A percentile compares a stretch with the other conserved stretches of the same genome.
Evolutionary conservation across 2,113 vertebrate species (phyloP).

Genomic region (Varanus salvator): DNA sequence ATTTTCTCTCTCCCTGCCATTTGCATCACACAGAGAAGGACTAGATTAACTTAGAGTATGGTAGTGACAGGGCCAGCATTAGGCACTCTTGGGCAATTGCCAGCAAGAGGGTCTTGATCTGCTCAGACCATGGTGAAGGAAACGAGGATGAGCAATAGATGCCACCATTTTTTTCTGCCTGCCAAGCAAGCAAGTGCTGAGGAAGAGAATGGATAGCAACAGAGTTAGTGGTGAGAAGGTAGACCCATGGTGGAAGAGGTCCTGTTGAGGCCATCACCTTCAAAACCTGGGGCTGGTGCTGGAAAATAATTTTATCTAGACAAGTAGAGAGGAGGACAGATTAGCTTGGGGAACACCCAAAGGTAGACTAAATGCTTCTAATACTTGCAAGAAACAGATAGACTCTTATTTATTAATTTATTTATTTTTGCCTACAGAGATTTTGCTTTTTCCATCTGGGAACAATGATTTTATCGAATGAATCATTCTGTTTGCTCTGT

Average conservation of each 20-base stretch:
- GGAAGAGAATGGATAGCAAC: too few relatives aligned
- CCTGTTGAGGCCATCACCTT: too few relatives aligned
- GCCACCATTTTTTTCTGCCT: too few relatives aligned
- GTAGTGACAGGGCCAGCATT: too few relatives aligned
- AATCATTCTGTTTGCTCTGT: background rate
- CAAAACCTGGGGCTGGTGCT: background rate
- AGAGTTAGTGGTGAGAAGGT: background rate
- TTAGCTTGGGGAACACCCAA: background rate
- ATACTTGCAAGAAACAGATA: background rate
- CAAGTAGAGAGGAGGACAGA: background rate
- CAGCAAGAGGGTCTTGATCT: background rate
- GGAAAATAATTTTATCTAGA: background rate
- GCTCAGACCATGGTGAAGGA: too few relatives aligned
- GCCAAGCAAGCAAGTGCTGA: too few relatives aligned
- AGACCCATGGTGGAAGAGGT: too few relatives aligned
- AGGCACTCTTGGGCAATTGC: background rate
- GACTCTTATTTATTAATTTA: background rate
- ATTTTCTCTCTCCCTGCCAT: background rate
- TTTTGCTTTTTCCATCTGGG: rapidly evolving
- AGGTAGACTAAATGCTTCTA: background rate
- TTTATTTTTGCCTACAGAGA: background rate
- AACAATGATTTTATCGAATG: conserved; percentile 36
- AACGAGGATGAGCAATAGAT: too few relatives aligned
- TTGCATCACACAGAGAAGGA: background rate
- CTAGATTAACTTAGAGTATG: background rate